phyloP scores from a whole-genome alignment of 1,140 invertebrate genomes.

The Brachionus angularis region DNA sequence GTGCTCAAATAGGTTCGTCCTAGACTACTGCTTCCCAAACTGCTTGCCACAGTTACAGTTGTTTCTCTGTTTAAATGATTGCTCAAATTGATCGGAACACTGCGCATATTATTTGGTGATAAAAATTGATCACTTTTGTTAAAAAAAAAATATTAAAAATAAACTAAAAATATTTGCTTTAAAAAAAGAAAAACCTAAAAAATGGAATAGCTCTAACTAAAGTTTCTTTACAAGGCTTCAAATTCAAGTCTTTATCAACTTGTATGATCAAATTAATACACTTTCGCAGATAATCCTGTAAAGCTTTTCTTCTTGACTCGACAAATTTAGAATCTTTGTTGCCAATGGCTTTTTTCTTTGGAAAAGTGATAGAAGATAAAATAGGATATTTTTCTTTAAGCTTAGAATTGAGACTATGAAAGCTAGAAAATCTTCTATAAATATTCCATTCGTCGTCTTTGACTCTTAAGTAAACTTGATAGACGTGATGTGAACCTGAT shows the following conservation, averaged over 20 bases:
- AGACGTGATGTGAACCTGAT: slow-evolving; percentile 75
- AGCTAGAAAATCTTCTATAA: slow-evolving; percentile 82
- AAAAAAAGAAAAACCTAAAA: too few relatives aligned
- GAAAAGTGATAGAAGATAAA: slow-evolving; percentile 77
- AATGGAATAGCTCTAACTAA: slow-evolving; percentile 26
- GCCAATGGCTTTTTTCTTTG: slow-evolving; percentile 83
- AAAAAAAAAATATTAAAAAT: too few relatives aligned
- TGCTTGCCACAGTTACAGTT: too few relatives aligned
- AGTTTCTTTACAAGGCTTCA: slow-evolving; percentile 38
- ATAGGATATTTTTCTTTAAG: slow-evolving; percentile 75
- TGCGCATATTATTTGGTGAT: too few relatives aligned
- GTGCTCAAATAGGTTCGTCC: too few relatives aligned
- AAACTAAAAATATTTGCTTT: too few relatives aligned
- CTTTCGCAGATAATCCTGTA: slow-evolving; percentile 27
- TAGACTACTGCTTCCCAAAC: too few relatives aligned
- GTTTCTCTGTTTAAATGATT: too few relatives aligned
- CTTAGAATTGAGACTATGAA: slow-evolving; percentile 73
- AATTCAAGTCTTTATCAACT: slow-evolving; percentile 3
- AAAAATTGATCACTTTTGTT: too few relatives aligned
- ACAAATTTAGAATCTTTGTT: slow-evolving; percentile 68
- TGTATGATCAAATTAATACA: slow-evolving; percentile 4
- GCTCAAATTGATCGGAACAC: too few relatives aligned
- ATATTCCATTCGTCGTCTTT: slow-evolving; percentile 86
- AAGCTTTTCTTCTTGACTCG: background rate
- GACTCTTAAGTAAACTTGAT: slow-evolving; percentile 81